phyloP scores from a whole-genome alignment of 2,888 invertebrate genomes.

The Lottia scabra region DNA sequence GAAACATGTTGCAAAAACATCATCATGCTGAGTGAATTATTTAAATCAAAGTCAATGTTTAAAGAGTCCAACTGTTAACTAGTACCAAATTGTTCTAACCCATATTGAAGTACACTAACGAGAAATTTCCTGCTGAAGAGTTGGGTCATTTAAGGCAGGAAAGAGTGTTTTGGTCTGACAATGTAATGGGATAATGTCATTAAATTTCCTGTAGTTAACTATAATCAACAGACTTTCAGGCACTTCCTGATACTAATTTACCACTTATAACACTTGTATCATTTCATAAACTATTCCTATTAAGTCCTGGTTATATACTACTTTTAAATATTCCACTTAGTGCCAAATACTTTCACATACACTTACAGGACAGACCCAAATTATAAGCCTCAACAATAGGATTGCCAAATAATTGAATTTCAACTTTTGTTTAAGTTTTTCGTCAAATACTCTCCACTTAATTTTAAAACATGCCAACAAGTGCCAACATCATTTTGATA shows the following conservation, averaged over 20 bases:
- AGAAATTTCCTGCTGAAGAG: constrained; percentile 1
- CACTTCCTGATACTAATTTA: neutral
- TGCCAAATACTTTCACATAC: neutral
- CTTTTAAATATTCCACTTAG: too few species aligned
- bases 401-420: neutral
- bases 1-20: too few species aligned
- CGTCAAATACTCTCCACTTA: neutral
- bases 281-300: too few species aligned
- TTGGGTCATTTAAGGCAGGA: neutral
- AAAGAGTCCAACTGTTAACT: too few species aligned
- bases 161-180: neutral
- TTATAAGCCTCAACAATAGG: neutral
- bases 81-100: too few species aligned
- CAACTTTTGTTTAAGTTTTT: neutral
- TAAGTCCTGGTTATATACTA: too few species aligned
- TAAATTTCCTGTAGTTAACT: constrained; percentile 3
- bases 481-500: too few species aligned
- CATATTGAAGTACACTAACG: neutral
- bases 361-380: neutral
- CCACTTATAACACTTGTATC: too few species aligned
- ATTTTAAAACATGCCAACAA: too few species aligned
- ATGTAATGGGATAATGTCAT: constrained; percentile 6
- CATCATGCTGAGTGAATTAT: too few species aligned
- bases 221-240: constrained; percentile 5
- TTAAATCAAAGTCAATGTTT: too few species aligned